phyloP scores from a whole-genome alignment of 2,797 vertebrate genomes.

The Hoplostethus atlanticus region DNA sequence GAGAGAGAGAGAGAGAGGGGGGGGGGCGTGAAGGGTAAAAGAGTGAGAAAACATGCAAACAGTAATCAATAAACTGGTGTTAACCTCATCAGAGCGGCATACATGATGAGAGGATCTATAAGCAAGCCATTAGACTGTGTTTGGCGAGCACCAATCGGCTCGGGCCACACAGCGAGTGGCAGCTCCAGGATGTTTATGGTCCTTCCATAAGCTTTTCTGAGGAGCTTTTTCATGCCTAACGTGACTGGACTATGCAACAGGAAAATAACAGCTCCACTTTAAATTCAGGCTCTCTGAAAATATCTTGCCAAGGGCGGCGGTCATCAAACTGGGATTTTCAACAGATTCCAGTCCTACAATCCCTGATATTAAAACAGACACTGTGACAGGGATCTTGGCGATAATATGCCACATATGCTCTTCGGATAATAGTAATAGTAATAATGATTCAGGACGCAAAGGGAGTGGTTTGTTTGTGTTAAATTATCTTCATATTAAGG shows the following conservation, averaged over 20 bases:
- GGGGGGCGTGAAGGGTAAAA: conserved; percentile 71
- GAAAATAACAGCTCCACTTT: conserved; percentile 65
- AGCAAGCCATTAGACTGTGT: conserved; percentile 79
- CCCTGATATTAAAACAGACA: conserved; percentile 3
- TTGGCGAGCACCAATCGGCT: conserved; percentile 71
- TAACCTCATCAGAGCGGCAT: conserved; percentile 81
- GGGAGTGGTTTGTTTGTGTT: not conserved
- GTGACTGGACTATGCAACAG: conserved; percentile 82
- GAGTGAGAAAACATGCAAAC: conserved; percentile 87
- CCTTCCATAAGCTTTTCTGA: conserved; percentile 85
- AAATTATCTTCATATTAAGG: not conserved
- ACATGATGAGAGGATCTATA: conserved; percentile 84
- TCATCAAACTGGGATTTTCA: conserved; percentile 50
- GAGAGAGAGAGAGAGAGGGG: conserved; percentile 28
- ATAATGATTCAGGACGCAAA: not conserved
- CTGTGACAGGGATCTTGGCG: conserved; percentile 19
- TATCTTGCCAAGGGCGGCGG: conserved; percentile 38
- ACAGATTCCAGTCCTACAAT: conserved; percentile 34
- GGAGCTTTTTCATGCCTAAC: conserved; percentile 83
- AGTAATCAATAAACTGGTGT: conserved; percentile 88
- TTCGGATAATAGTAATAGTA: conserved; percentile 11
- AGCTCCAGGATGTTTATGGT: conserved; percentile 84
- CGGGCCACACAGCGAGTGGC: conserved; percentile 69
- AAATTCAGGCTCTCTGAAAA: conserved; percentile 71
- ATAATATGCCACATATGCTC: conserved; percentile 24